phyloP scores from a whole-genome alignment of 2,888 invertebrate species.

The Apocheima hispidaria region DNA sequence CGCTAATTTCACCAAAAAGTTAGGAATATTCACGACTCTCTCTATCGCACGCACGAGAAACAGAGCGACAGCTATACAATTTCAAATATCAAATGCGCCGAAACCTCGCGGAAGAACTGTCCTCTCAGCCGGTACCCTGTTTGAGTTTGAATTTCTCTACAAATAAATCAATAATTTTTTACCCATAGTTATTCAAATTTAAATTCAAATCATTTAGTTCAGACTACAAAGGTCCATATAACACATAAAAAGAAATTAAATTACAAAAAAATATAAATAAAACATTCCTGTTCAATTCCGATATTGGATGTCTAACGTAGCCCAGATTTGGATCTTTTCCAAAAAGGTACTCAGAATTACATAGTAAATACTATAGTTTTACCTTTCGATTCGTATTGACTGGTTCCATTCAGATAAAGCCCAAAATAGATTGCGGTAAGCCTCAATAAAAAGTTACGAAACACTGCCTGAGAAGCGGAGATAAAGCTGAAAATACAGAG shows the following conservation, averaged over 20 bases:
- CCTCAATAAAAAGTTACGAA: conserved; percentile 20
- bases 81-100: too few relatives aligned
- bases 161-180: neutral
- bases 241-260: too few relatives aligned
- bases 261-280: too few relatives aligned
- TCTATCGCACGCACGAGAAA: too few relatives aligned
- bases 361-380: conserved; percentile 12
- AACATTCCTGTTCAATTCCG: conserved; percentile 7
- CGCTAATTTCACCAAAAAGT: too few relatives aligned
- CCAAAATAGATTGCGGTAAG: conserved; percentile 19
- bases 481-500: neutral
- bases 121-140: too few relatives aligned
- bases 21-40: too few relatives aligned
- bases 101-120: too few relatives aligned
- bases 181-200: too few relatives aligned
- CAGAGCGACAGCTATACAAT: too few relatives aligned
- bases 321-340: conserved; percentile 30
- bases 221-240: too few relatives aligned
- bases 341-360: conserved; percentile 24
- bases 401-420: conserved; percentile 30
- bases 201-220: too few relatives aligned
- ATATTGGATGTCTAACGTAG: conserved; percentile 27
- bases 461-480: conserved; percentile 16
- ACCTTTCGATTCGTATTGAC: conserved; percentile 29
- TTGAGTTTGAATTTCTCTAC: neutral